These are phyloP conservation scores for Odocoileus hemionus DNA, from an alignment of 2,113 vertebrate species.

Conservation along the genomic window DNA sequence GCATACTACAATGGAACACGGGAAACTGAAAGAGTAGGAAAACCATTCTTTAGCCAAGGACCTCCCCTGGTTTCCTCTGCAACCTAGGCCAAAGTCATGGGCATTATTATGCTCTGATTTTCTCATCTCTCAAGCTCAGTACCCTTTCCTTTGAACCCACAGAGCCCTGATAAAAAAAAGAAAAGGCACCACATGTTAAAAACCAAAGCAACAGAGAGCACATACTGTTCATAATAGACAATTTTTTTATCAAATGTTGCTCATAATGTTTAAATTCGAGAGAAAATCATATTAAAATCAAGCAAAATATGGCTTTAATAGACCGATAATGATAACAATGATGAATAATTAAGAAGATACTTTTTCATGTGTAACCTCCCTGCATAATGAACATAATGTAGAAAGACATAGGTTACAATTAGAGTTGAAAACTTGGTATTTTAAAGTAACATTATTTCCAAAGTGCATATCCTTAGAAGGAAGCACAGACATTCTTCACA, in stretches of 20 bases:
- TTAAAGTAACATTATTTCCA: not conserved
- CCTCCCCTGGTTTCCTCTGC: not conserved
- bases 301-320: slow-evolving; percentile 10
- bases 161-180: not conserved
- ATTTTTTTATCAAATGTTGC: not conserved
- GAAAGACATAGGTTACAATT: not conserved
- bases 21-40: not conserved
- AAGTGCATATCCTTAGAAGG: not conserved
- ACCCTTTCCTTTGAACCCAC: not conserved
- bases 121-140: not conserved
- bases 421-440: not conserved
- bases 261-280: slow-evolving; percentile 1
- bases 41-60: not conserved
- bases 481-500: not conserved
- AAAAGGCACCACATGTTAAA: not conserved
- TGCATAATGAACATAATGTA: not conserved
- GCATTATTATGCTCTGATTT: not conserved
- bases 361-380: not conserved
- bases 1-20: not conserved
- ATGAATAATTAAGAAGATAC: slow-evolving; percentile 29
- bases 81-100: not conserved
- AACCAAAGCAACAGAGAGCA: not conserved
- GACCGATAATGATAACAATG: not conserved
- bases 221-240: not conserved
- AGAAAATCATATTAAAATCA: slow-evolving; percentile 30